These are phyloP conservation scores for Daboia siamensis DNA, from an alignment of 2,113 vertebrate species.

Conservation along the genomic window DNA sequence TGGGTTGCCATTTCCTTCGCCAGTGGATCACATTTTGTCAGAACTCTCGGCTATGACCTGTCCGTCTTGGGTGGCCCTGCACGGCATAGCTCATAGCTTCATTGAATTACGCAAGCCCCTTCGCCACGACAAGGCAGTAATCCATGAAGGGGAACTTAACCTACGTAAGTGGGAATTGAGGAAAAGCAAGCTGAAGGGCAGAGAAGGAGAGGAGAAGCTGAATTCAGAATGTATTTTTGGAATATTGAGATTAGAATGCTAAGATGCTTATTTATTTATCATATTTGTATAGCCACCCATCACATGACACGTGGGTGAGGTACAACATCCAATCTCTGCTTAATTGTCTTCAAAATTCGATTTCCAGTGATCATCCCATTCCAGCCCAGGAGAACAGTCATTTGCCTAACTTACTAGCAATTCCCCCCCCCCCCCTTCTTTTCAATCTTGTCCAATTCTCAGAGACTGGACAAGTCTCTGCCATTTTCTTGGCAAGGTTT, in stretches of 20 bases:
- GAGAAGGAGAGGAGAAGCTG: background rate
- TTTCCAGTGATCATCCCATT: background rate
- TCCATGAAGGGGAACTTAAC: too few relatives aligned
- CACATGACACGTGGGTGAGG: background rate
- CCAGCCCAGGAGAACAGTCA: background rate
- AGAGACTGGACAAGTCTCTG: background rate
- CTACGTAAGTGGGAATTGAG: background rate
- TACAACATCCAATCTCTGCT: background rate
- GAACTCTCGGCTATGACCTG: too few relatives aligned
- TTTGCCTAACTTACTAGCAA: constrained; percentile 4
- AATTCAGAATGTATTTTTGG: background rate
- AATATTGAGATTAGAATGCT: background rate
- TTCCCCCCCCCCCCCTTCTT: rapidly evolving
- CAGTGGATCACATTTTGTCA: too few relatives aligned
- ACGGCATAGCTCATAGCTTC: too few relatives aligned
- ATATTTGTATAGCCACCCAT: background rate
- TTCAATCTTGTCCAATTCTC: background rate
- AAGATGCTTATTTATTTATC: background rate
- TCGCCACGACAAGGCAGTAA: too few relatives aligned
- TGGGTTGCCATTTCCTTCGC: too few relatives aligned
- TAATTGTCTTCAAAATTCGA: background rate
- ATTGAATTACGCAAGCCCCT: too few relatives aligned
- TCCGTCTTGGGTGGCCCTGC: too few relatives aligned
- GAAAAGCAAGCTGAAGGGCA: background rate
- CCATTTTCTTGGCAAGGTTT: background rate